Percentiles rank a stretch among this genome's conserved stretches.
Conservation (phyloP, 2,797 vertebrate species). For the Danio aesculapii region DNA sequence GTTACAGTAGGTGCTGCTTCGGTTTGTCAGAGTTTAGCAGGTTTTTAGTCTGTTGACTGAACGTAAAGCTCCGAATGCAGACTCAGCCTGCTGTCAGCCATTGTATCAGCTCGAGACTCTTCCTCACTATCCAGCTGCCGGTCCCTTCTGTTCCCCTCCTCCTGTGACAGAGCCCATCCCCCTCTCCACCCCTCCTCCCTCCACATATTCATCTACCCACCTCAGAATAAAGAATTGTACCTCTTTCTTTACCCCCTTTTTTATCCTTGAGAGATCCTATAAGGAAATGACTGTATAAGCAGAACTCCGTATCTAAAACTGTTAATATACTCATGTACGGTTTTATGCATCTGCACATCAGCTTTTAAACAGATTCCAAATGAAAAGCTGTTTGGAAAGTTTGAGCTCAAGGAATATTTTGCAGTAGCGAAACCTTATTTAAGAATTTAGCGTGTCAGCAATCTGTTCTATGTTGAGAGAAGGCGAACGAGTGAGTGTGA, state of each 20-base stretch:
- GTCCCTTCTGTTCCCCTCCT: conserved; percentile 36
- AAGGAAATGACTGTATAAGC: background rate
- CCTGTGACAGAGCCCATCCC: conserved; percentile 68
- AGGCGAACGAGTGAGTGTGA: background rate
- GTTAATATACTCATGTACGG: background rate
- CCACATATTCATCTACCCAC: background rate
- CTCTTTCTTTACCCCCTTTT: conserved; percentile 4
- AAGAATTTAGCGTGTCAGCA: conserved; percentile 23
- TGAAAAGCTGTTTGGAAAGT: background rate
- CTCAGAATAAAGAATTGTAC: conserved; percentile 2
- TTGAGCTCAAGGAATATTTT: conserved; percentile 2
- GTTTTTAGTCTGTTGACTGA: conserved; percentile 31
- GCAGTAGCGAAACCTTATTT: conserved; percentile 20
- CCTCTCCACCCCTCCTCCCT: conserved; percentile 60
- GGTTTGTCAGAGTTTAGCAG: conserved; percentile 2
- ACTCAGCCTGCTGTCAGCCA: conserved; percentile 46
- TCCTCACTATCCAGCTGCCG: conserved; percentile 43
- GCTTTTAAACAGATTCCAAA: background rate
- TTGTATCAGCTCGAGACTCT: conserved; percentile 32
- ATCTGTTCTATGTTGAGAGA: conserved; percentile 41
- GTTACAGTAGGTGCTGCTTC: background rate
- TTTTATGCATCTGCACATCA: conserved; percentile 15
- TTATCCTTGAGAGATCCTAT: background rate
- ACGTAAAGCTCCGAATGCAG: conserved; percentile 11
- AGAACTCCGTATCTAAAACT: background rate